phyloP scores from a whole-genome alignment of 2,797 vertebrate genomes.

The Anas acuta region DNA sequence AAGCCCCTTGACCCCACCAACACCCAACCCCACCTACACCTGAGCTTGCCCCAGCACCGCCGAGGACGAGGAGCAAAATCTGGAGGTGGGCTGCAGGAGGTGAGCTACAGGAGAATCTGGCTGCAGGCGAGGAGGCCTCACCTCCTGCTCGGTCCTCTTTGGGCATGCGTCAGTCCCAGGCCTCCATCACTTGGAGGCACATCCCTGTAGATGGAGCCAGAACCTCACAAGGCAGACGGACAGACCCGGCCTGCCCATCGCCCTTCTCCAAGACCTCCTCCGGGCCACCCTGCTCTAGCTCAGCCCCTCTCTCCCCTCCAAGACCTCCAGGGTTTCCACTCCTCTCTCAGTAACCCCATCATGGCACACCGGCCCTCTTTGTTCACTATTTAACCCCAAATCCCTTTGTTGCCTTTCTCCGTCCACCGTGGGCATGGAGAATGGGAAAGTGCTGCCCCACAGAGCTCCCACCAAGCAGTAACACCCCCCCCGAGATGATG shows the following conservation, averaged over 20 bases:
- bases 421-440: rapidly evolving
- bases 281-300: neutral
- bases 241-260: neutral
- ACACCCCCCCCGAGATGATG: neutral
- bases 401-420: neutral
- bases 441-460: neutral
- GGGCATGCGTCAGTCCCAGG: neutral
- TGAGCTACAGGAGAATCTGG: neutral
- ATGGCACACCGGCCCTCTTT: neutral
- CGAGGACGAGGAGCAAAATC: neutral
- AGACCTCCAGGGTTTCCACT: neutral
- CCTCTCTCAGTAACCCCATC: neutral
- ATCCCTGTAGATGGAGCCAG: slow-evolving; percentile 70
- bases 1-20: neutral
- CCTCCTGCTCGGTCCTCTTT: neutral
- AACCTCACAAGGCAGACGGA: slow-evolving; percentile 51
- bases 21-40: neutral
- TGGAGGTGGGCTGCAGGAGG: neutral
- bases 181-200: neutral
- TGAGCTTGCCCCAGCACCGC: neutral
- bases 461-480: neutral
- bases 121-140: neutral
- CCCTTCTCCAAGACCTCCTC: neutral
- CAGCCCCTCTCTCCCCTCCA: neutral
- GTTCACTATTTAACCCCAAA: neutral